phyloP scores from a whole-genome alignment of 2,797 vertebrate genomes.

The Ciconia nigra region DNA sequence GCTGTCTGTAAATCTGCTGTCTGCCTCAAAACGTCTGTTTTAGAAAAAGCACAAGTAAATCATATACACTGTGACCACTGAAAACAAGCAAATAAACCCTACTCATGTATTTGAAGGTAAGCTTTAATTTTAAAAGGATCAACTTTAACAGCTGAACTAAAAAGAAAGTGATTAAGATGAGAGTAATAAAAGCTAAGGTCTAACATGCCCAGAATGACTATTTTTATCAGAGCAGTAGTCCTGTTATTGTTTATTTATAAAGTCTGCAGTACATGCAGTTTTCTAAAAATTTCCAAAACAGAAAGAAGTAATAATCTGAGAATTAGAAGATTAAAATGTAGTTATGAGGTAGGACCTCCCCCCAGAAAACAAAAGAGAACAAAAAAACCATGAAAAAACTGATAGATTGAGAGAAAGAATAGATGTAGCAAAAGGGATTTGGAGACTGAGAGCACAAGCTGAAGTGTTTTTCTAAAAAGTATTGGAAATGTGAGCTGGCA shows the following conservation, averaged over 20 bases:
- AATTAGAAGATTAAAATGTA: not conserved
- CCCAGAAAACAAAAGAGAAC: not conserved
- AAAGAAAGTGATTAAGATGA: not conserved
- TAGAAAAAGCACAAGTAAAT: not conserved
- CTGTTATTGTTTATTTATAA: not conserved
- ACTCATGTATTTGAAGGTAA: not conserved
- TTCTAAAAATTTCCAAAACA: not conserved
- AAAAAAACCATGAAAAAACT: not conserved
- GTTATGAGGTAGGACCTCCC: not conserved
- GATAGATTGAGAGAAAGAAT: not conserved
- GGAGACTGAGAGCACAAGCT: not conserved
- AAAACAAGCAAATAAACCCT: not conserved
- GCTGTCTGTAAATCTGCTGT: not conserved
- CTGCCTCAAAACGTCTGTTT: not conserved
- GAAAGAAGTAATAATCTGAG: not conserved
- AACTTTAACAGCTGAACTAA: not conserved
- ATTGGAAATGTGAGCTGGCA: not conserved
- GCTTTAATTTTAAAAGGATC: not conserved
- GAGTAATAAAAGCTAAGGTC: not conserved
- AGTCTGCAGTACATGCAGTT: not conserved
- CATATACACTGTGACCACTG: not conserved
- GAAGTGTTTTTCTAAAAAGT: not conserved
- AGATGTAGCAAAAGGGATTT: not conserved
- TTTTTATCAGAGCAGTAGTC: not conserved
- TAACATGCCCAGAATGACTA: not conserved